These are phyloP conservation scores for Rostratula benghalensis DNA, from an alignment of 2,113 vertebrate species.

Conservation along the genomic window DNA sequence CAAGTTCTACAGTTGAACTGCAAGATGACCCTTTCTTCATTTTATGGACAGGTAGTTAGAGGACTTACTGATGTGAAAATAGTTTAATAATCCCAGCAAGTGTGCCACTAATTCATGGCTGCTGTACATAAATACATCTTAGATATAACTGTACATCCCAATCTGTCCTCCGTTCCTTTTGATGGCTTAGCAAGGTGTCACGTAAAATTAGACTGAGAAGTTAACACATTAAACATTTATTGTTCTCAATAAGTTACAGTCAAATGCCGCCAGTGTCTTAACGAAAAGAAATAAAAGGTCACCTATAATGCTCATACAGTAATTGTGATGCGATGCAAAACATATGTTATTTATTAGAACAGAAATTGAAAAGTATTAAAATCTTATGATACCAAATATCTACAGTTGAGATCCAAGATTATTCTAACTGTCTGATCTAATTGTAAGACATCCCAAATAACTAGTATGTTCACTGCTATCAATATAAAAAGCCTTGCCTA, in stretches of 20 bases:
- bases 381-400: neutral
- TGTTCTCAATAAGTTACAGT: conserved; percentile 31
- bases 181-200: conserved; percentile 33
- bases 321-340: neutral
- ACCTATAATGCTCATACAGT: neutral
- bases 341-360: neutral
- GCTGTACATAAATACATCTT: conserved; percentile 17
- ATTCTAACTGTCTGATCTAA: neutral
- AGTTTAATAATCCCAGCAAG: conserved; percentile 6
- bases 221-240: conserved; percentile 51
- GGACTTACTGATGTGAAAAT: neutral
- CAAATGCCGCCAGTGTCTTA: conserved; percentile 1
- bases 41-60: neutral
- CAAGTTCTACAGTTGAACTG: neutral
- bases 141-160: neutral
- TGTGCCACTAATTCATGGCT: neutral
- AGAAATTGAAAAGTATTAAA: neutral
- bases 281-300: conserved; percentile 16
- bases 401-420: neutral
- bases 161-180: neutral
- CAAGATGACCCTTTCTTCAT: neutral
- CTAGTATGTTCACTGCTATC: neutral
- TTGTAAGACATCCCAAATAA: neutral
- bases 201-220: conserved; percentile 19
- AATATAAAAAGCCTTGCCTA: neutral